Percentiles rank a stretch among this genome's conserved stretches.
These are phyloP conservation scores for Forpus xanthops DNA, from an alignment of 2,797 vertebrate species.

Conservation along the genomic window DNA sequence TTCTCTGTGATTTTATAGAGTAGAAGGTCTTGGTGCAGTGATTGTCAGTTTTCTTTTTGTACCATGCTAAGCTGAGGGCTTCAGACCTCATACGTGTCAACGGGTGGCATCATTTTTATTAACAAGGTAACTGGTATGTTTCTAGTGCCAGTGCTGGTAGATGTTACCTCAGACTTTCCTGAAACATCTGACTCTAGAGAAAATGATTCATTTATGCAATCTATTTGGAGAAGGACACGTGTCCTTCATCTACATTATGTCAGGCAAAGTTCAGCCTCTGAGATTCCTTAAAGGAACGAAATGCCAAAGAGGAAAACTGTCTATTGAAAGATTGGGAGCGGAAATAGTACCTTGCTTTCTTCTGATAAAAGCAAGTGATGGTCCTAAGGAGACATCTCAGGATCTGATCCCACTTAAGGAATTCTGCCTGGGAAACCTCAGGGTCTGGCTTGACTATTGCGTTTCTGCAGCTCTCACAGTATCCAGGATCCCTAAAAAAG, in stretches of 20 bases:
- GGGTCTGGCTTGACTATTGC: rapidly evolving
- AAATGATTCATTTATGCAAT: neutral
- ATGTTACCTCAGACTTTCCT: neutral
- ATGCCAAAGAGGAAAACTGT: neutral
- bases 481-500: neutral
- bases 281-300: neutral
- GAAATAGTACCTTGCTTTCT: neutral
- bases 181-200: neutral
- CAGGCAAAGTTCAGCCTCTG: neutral
- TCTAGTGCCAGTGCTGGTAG: neutral
- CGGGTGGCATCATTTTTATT: neutral
- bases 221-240: neutral
- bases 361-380: neutral
- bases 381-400: neutral
- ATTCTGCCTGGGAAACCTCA: neutral
- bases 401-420: neutral
- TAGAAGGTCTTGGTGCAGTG: neutral
- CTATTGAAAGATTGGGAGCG: neutral
- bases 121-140: rapidly evolving
- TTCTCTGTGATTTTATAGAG: rapidly evolving
- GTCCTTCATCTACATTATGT: neutral
- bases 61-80: neutral
- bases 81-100: rapidly evolving
- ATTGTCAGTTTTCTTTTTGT: neutral
- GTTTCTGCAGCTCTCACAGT: neutral